Evolutionary conservation across 1,140 invertebrate genomes (phyloP), one percentile per base, ranked within the genome.

Genomic region (Drosophila yakuba): DNA sequence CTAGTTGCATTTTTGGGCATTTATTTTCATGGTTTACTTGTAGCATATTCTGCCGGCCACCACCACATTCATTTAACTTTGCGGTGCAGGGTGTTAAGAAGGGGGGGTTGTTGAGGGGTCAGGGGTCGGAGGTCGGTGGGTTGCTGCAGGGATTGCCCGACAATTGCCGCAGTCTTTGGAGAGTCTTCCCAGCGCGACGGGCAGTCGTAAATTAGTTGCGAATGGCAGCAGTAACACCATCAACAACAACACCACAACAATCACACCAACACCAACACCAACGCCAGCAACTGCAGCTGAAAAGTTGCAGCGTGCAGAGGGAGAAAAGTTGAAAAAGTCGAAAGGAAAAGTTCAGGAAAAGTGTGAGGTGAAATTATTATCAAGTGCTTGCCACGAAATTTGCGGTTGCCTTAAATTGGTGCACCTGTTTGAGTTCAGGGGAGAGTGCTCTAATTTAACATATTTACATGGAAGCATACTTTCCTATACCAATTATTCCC

Each of bases 111-210:
- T 4, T 25, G 4, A 25, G 25, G 25, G 25, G 25, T 25, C 25
- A 4, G 25, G 11, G 39, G 6, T 2, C 28, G 15, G 43, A 32
- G 47, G 20, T n/a, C 15, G 32, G 17, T 32, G 36, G 50, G 67
- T 47, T 64, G 63, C 35, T 47, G 57, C 39, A 59, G 39, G 73
- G 36, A 60, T 60, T 51, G 74, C 41, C 58, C 80, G 57, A 83
- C 80, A 83, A 79, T 83, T 74, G 82, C 82, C 59, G 82, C 81
- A 78, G 82, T 81, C 81, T 78, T 85, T 81, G 61, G 81, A 86
- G 81, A 86, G 67, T 71, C 78, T 81, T 85, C 64, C 59, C 81
- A 67, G 67, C 56, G 54, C 51, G 67, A 48, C 80, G 60, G 45
- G 10, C 58, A 82, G 82, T 86, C 81, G 81, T 86, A 85, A 86